These are phyloP conservation scores for Acrobasis consociella DNA, from an alignment of 2,888 invertebrate genomes.

Conservation along the genomic window DNA sequence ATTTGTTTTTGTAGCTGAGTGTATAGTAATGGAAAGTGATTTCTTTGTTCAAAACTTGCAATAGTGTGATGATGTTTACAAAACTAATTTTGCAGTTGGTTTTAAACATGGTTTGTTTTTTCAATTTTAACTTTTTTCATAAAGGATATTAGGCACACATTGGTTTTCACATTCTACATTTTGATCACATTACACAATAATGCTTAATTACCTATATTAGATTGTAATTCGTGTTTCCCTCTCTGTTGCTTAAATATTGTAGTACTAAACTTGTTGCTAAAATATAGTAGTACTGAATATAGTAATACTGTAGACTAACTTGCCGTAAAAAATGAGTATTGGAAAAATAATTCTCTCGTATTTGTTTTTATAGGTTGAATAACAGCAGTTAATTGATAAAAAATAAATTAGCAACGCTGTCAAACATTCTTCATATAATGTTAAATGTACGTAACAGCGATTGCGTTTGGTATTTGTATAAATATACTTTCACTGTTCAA, in stretches of 20 bases:
- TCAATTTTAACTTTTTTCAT: not conserved
- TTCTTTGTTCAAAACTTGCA: constrained; percentile 23
- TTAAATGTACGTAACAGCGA: not conserved
- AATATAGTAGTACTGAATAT: too few species aligned
- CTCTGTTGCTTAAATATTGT: too few species aligned
- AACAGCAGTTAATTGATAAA: not conserved
- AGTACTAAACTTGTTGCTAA: too few species aligned
- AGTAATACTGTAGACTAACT: too few species aligned
- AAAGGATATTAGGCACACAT: not conserved
- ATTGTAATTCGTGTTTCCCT: too few species aligned
- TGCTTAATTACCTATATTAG: too few species aligned
- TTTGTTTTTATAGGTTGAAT: too few species aligned
- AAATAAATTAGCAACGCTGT: not conserved
- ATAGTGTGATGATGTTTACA: not conserved
- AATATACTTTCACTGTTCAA: not conserved
- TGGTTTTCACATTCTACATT: too few species aligned
- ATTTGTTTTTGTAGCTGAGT: not conserved
- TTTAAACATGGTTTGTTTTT: not conserved
- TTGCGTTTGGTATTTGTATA: not conserved
- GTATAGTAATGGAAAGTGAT: constrained; percentile 21
- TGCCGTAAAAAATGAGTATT: too few species aligned
- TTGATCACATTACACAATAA: too few species aligned
- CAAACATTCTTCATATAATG: not conserved
- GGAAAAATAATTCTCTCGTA: too few species aligned
- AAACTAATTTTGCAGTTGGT: not conserved